These are phyloP conservation scores for Liopterus haemorrhoidalis DNA, from an alignment of 2,888 invertebrate genomes.

Conservation along the genomic window DNA sequence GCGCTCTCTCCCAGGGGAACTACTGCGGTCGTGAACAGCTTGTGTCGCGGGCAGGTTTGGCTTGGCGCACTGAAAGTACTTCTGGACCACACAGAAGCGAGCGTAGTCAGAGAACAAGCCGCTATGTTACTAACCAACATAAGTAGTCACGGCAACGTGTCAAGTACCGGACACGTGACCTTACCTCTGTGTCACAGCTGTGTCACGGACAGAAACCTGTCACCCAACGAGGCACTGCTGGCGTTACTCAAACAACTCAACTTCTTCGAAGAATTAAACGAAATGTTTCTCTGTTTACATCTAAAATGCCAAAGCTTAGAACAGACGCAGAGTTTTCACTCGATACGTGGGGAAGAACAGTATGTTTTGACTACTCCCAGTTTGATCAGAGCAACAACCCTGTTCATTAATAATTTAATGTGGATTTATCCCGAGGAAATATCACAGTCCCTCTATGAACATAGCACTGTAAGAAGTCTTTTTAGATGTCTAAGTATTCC, in stretches of 20 bases:
- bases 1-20: conserved; percentile 39
- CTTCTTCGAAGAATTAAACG: conserved; percentile 37
- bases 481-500: conserved; percentile 46
- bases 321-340: too few relatives aligned
- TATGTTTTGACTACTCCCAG: conserved; percentile 46
- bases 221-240: conserved; percentile 23
- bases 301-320: too few relatives aligned
- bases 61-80: conserved; percentile 40
- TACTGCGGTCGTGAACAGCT: conserved; percentile 40
- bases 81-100: conserved; percentile 49
- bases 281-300: conserved; percentile 35
- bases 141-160: conserved; percentile 33
- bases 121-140: conserved; percentile 50
- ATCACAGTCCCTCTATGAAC: conserved; percentile 44
- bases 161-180: conserved; percentile 6
- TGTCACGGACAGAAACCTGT: too few relatives aligned
- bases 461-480: conserved; percentile 47
- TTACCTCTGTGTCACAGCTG: conserved; percentile 24
- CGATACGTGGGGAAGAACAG: too few relatives aligned
- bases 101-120: conserved; percentile 52
- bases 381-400: conserved; percentile 45
- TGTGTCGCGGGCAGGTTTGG: conserved; percentile 39
- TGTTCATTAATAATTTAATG: conserved; percentile 47
- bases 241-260: conserved; percentile 37
- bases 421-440: conserved; percentile 43